Conservation (phyloP, 2,797 vertebrate species). For the Odontamblyopus lacepedii region DNA sequence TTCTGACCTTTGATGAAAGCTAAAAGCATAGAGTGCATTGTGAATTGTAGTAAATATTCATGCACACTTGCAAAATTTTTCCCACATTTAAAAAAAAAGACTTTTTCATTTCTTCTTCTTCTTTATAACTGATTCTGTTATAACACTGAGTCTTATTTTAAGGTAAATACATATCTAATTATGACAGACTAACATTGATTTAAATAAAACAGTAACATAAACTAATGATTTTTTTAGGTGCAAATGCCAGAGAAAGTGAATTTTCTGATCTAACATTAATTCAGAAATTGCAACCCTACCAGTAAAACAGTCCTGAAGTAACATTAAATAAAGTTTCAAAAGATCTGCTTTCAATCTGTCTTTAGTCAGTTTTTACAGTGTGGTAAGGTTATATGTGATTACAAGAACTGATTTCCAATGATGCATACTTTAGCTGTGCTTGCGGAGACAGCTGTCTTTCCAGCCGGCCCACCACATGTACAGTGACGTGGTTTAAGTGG, state of each 20-base stretch:
- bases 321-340: not conserved
- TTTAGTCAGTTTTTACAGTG: not conserved
- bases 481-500: constrained; percentile 43
- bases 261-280: too few species aligned
- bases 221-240: too few species aligned
- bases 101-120: not conserved
- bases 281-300: too few species aligned
- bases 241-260: too few species aligned
- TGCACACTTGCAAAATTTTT: not conserved
- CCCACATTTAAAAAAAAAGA: not conserved
- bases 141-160: not conserved
- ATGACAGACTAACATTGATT: not conserved
- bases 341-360: too few species aligned
- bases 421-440: constrained; percentile 25
- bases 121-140: not conserved
- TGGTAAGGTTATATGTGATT: not conserved
- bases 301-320: not conserved
- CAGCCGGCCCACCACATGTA: constrained; percentile 49
- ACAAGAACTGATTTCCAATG: constrained; percentile 9
- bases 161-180: not conserved
- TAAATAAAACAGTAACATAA: too few species aligned
- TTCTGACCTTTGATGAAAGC: constrained; percentile 30
- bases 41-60: not conserved
- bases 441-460: constrained; percentile 59
- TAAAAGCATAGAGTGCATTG: not conserved